phyloP scores from a whole-genome alignment of 1,140 invertebrate genomes.

The Drosophila arawakana region DNA sequence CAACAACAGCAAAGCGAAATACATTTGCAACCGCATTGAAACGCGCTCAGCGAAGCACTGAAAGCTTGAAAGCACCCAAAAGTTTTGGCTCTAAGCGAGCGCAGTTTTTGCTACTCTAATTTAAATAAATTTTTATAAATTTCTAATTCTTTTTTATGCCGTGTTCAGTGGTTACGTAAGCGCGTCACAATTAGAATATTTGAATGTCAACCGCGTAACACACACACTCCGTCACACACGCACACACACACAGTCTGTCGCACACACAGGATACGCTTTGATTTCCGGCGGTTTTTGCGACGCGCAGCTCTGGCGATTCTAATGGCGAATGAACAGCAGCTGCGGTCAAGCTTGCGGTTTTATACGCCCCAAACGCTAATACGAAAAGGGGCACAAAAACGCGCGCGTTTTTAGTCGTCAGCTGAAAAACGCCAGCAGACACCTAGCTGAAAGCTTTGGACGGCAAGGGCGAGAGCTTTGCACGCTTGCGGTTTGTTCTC shows the following conservation, averaged over 20 bases:
- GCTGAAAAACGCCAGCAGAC: slow-evolving; percentile 38
- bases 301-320: slow-evolving; percentile 68
- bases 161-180: slow-evolving; percentile 63
- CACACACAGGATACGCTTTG: slow-evolving; percentile 48
- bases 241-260: slow-evolving; percentile 1
- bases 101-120: slow-evolving; percentile 22
- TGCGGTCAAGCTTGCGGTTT: slow-evolving; percentile 81
- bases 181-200: slow-evolving; percentile 30
- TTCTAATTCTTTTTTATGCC: background rate
- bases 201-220: slow-evolving; percentile 63
- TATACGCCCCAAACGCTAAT: slow-evolving; percentile 46
- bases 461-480: slow-evolving; percentile 41
- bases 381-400: slow-evolving; percentile 3
- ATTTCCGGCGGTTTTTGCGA: slow-evolving; percentile 55
- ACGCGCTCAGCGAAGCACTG: slow-evolving; percentile 39
- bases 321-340: slow-evolving; percentile 73
- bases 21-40: slow-evolving; percentile 45
- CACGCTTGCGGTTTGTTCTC: slow-evolving; percentile 19
- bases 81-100: slow-evolving; percentile 32
- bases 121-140: slow-evolving; percentile 1
- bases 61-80: background rate
- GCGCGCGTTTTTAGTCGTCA: slow-evolving; percentile 44
- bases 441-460: slow-evolving; percentile 19
- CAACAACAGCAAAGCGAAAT: slow-evolving; percentile 9
- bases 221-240: slow-evolving; percentile 4